Evolutionary conservation across 2,888 invertebrate genomes (phyloP), one percentile per base, ranked within the genome.

Genomic region (Chymomyza caudatula): DNA sequence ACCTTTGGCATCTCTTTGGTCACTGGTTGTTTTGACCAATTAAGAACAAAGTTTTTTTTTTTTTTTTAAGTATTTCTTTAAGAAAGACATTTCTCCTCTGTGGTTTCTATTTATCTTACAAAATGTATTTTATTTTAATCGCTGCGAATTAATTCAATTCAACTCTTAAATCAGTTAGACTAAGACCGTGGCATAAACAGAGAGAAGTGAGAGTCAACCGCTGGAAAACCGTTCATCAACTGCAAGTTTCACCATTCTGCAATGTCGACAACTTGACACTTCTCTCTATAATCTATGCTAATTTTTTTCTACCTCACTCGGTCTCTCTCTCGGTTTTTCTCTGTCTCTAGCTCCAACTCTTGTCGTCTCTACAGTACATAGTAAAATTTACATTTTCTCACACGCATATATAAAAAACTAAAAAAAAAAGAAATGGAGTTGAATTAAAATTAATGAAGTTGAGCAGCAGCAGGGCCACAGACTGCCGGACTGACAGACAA

Each of bases 361-460:
- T 23, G 25, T 54, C 51, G 11, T 17, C 44, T 3, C 29, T 37
- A 37, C 29, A 2, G 11, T 2, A 37, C 11, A 11, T 37, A 37
- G 29, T 37, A 56, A 68, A 65, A 65, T 63, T 80, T 78, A 65
- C 65, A 65, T 69, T 82, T 67, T 57, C 23, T 19, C 25, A 23
- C 11, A 37, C 53, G 57, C 55, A 42, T 29, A 29, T 52, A 61
- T 63, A 59, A 29, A 22, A 22, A 13, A 51, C 53, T 58, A 63
- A 58, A 66, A 67, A 54, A 58, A 2, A 25, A 58, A 47, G 25
- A 60, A 54, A 71, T 65, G 51, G 76, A 71, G 63, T 74, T 64
- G 61, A 72, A 72, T 71, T 72, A 66, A 77, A 83, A 81, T 81
- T 83, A 82, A 82, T 86, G 85, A 81, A 73, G 78, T 74, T 78